Percentiles rank a stretch among this genome's conserved stretches.
Conservation (phyloP, 1,140 invertebrate genomes). For the Danaus plexippus region DNA sequence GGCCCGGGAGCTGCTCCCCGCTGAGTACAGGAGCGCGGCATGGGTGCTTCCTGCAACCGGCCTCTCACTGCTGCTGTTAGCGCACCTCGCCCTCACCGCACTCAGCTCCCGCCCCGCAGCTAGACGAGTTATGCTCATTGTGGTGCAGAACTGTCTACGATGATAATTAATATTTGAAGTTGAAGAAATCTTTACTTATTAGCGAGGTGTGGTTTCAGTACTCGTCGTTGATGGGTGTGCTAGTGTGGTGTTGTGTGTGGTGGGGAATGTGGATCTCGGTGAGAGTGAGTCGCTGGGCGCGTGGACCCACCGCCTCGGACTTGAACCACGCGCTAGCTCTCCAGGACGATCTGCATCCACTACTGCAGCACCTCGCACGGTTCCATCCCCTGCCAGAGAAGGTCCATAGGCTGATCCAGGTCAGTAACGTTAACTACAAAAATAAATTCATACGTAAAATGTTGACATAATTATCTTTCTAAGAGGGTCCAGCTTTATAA, state of each 20-base stretch:
- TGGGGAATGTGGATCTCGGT: slow-evolving; percentile 27
- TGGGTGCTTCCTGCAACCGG: slow-evolving; percentile 28
- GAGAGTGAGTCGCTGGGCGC: slow-evolving; percentile 29
- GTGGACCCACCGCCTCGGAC: slow-evolving; percentile 23
- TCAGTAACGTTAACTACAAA: neutral
- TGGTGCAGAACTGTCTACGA: slow-evolving; percentile 11
- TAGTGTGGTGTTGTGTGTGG: slow-evolving; percentile 23
- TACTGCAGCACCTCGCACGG: slow-evolving; percentile 37
- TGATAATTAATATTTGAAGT: too few relatives aligned
- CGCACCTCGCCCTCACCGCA: slow-evolving; percentile 34
- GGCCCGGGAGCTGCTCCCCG: slow-evolving; percentile 44
- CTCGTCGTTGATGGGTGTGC: slow-evolving; percentile 11
- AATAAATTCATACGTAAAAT: neutral
- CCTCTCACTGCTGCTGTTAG: slow-evolving; percentile 32
- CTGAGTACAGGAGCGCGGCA: slow-evolving; percentile 34
- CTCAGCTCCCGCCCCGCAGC: slow-evolving; percentile 16
- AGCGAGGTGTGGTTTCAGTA: slow-evolving; percentile 15
- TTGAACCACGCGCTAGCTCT: slow-evolving; percentile 27
- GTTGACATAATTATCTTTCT: too few relatives aligned
- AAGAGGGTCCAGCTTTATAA: too few relatives aligned
- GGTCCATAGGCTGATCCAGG: slow-evolving; percentile 34
- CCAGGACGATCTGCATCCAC: slow-evolving; percentile 35
- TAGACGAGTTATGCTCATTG: slow-evolving; percentile 23
- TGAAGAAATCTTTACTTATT: neutral
- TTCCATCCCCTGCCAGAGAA: slow-evolving; percentile 41